phyloP scores from a whole-genome alignment of 2,888 invertebrate genomes.

The Pristionchus maxplancki region DNA sequence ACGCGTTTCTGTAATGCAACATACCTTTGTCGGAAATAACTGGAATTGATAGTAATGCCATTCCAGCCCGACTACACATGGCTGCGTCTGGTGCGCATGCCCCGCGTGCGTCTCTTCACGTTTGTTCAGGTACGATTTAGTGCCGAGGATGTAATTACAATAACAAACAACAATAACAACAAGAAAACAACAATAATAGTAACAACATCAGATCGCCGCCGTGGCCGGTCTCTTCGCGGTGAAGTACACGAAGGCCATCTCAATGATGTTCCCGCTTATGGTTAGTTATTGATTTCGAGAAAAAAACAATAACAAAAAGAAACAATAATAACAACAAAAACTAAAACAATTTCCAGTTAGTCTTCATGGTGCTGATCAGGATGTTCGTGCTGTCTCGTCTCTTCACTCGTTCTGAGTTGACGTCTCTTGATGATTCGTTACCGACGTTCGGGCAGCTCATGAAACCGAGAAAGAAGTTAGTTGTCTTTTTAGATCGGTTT shows the following conservation, averaged over 20 bases:
- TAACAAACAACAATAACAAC: too few species aligned
- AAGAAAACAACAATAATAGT: too few species aligned
- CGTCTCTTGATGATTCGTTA: slow-evolving; percentile 64
- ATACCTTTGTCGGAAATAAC: too few species aligned
- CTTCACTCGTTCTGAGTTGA: slow-evolving; percentile 61
- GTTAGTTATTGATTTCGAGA: slow-evolving; percentile 41
- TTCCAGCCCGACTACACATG: slow-evolving; percentile 72
- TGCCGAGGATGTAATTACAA: too few species aligned
- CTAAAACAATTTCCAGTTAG: slow-evolving; percentile 40
- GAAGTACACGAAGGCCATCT: slow-evolving; percentile 74
- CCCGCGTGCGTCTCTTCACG: slow-evolving; percentile 79
- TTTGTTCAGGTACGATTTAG: slow-evolving; percentile 74
- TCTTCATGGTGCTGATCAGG: slow-evolving; percentile 55
- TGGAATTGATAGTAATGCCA: too few species aligned
- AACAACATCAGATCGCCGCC: slow-evolving; percentile 38
- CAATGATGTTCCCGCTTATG: slow-evolving; percentile 75
- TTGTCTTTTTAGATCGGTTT: not conserved
- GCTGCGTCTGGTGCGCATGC: slow-evolving; percentile 72
- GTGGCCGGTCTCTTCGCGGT: slow-evolving; percentile 78
- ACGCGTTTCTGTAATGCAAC: too few species aligned
- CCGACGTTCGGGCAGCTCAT: slow-evolving; percentile 56
- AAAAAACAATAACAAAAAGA: not conserved
- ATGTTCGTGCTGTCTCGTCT: slow-evolving; percentile 58
- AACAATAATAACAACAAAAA: not conserved
- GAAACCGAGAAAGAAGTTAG: slow-evolving; percentile 52